Conservation (phyloP, 2,888 invertebrate genomes). For the Callyntrura sp. region DNA sequence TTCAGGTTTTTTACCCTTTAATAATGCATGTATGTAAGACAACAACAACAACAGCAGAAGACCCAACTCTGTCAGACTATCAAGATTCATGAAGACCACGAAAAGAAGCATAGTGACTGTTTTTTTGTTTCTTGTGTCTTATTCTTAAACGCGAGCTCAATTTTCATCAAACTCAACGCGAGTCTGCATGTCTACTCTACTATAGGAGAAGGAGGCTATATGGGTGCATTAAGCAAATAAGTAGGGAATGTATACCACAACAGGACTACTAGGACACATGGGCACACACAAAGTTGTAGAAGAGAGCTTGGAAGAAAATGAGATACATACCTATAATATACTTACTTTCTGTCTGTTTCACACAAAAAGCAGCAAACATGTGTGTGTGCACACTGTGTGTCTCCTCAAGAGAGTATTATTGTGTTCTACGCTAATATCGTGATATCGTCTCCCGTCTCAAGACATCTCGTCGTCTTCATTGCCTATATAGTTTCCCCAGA, state of each 20-base stretch:
- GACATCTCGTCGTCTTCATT: neutral
- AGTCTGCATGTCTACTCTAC: conserved; percentile 49
- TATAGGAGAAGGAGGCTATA: neutral
- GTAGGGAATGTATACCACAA: neutral
- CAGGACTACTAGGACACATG: neutral
- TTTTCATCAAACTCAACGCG: neutral
- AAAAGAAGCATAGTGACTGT: neutral
- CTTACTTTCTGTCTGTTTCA: neutral
- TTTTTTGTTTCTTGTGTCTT: conserved; percentile 29
- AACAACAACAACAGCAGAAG: conserved; percentile 27
- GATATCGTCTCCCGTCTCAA: neutral
- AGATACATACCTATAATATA: neutral
- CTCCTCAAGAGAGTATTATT: neutral
- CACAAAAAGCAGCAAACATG: conserved; percentile 7
- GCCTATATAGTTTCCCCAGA: neutral
- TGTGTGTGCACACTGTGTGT: neutral
- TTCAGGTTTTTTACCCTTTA: conserved; percentile 53
- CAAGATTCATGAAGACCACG: neutral
- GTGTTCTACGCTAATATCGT: neutral
- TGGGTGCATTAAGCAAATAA: conserved; percentile 3
- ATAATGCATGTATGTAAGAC: conserved; percentile 6
- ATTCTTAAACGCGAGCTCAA: conserved; percentile 48
- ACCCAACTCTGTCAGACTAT: conserved; percentile 18
- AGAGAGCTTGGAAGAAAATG: neutral
- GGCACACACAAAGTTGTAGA: neutral